phyloP scores from a whole-genome alignment of 1,140 invertebrate species.

The Drosophila repleta region DNA sequence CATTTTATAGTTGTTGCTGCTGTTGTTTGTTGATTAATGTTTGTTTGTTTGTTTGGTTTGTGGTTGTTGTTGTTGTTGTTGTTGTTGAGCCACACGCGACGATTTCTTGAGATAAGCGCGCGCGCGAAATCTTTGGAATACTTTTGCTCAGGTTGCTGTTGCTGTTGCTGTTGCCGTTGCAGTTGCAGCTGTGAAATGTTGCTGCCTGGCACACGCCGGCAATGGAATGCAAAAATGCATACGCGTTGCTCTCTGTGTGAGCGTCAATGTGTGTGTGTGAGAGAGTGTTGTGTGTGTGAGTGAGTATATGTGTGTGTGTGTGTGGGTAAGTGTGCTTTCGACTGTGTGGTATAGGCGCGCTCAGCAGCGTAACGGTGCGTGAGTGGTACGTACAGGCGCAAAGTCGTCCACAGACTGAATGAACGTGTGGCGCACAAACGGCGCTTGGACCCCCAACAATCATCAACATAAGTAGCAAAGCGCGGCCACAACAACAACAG shows the following conservation, averaged over 20 bases:
- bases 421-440: constrained; percentile 79
- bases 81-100: constrained; percentile 50
- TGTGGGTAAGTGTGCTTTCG: not conserved
- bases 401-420: constrained; percentile 77
- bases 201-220: constrained; percentile 64
- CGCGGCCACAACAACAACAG: constrained; percentile 53
- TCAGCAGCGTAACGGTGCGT: constrained; percentile 45
- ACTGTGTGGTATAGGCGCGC: constrained; percentile 36
- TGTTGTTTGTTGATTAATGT: constrained; percentile 6
- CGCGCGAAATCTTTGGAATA: constrained; percentile 48
- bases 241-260: constrained; percentile 23
- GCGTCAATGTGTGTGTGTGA: constrained; percentile 4
- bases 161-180: constrained; percentile 24
- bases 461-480: constrained; percentile 77
- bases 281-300: constrained; percentile 3
- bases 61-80: constrained; percentile 14
- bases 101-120: constrained; percentile 41
- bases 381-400: constrained; percentile 77
- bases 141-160: constrained; percentile 43
- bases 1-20: constrained; percentile 24
- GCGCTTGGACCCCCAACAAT: constrained; percentile 79
- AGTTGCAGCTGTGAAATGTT: constrained; percentile 45
- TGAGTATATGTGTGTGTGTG: not conserved
- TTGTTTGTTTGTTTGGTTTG: constrained; percentile 11
- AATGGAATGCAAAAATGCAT: constrained; percentile 58